A percentile compares a stretch with the other conserved stretches of the same genome.
Evolutionary conservation across 2,797 vertebrate genomes (phyloP).

Genomic region (Gephyroberyx darwinii): DNA sequence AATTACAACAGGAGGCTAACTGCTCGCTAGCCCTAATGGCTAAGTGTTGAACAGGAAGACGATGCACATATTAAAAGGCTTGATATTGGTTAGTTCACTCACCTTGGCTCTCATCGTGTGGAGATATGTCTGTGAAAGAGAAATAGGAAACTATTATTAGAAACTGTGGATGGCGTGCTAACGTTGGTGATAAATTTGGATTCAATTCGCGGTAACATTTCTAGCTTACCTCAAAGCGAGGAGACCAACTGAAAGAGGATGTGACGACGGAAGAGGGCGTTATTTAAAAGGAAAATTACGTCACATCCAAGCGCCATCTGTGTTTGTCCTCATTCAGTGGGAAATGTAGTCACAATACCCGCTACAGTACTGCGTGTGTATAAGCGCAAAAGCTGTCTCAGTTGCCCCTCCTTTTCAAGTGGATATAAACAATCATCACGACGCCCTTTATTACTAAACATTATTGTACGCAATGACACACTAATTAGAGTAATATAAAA

Average conservation of each 20-base stretch:
- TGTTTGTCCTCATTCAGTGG: conserved; percentile 29
- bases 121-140: conserved; percentile 76
- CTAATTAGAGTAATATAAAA: too few species aligned
- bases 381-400: too few species aligned
- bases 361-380: too few species aligned
- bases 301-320: conserved; percentile 59
- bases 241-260: conserved; percentile 82
- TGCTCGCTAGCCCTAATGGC: background rate
- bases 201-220: background rate
- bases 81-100: conserved; percentile 19
- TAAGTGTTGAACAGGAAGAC: background rate
- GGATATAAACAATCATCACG: too few species aligned
- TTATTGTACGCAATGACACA: too few species aligned
- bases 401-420: too few species aligned
- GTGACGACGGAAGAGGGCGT: background rate
- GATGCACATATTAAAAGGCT: background rate
- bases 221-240: conserved; percentile 77
- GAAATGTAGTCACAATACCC: conserved; percentile 73
- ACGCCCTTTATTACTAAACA: too few species aligned
- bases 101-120: conserved; percentile 95
- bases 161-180: conserved; percentile 67
- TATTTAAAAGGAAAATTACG: conserved; percentile 74
- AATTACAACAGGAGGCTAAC: rapidly evolving
- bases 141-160: conserved; percentile 24
- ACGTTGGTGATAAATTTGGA: conserved; percentile 70